Evolutionary conservation across 2,113 vertebrate genomes (phyloP), one percentile per base, ranked within the genome.

Genomic region (Fulica atra): DNA sequence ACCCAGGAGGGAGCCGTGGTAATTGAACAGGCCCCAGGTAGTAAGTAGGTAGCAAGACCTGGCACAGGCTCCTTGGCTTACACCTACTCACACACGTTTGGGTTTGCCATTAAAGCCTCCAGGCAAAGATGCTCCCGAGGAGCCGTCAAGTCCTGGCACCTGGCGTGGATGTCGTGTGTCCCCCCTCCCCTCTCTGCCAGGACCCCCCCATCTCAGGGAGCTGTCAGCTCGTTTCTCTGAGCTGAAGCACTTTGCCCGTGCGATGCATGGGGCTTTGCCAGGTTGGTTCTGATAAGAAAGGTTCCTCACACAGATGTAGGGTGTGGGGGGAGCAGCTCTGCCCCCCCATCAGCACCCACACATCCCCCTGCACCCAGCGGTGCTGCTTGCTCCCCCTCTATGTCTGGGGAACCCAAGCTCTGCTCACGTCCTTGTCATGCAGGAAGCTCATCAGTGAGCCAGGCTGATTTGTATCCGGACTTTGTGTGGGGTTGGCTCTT

Each of bases 41-140:
- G 92, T 72, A 90, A 96, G 96, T 69, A 96, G 96, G 94, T 90
- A 97, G 95, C 92, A 65, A 65, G 86, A 61, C 54, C 95, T 96
- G 95, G 90, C 94, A 86, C 20, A 3, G 73, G 89, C 93, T 95
- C 73, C 93, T 93, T 92, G 93, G 86, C 72, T 96, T 87, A 74
- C 93, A 81, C 91, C 86, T 79, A 16, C 57, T 38, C 70, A 4
- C 73, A 51, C 63, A 84, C 77, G 50, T 60, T 86, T 84, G 93
- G 7, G 38, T 95, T 95, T 84, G 81, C 82, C 87, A 81, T 85
- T 76, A 79, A 20, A 94, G 38, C 64, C 72, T 65, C 40, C 51
- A 54, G 53, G 86, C 88, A 88, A 18, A 80, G 64, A 65, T 44
- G 88, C 66, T 93, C 92, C 88, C 16, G 0, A 61, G 86, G 74